Conservation (phyloP, 2,888 invertebrate genomes). For the Silvanus unidentatus region DNA sequence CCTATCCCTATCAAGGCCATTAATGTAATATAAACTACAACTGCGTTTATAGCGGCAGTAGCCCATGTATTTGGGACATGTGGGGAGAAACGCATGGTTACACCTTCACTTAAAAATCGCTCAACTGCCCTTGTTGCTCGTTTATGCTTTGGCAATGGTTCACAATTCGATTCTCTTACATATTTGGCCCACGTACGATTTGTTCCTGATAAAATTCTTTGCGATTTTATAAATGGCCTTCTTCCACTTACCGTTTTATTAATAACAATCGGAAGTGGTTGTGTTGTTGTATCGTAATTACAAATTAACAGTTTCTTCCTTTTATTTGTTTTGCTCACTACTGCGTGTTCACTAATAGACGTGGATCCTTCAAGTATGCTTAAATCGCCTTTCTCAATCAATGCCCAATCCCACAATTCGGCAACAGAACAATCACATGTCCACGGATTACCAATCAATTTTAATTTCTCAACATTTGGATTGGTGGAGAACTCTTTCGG, state of each 20-base stretch:
- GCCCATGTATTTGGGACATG: conserved; percentile 38
- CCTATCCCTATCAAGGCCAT: conserved; percentile 33
- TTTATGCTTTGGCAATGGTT: conserved; percentile 26
- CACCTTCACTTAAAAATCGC: conserved; percentile 19
- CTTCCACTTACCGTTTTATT: conserved; percentile 52
- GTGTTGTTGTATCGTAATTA: conserved; percentile 55
- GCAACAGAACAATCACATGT: conserved; percentile 63
- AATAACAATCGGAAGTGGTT: conserved; percentile 48
- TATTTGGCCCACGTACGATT: conserved; percentile 70
- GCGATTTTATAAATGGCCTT: conserved; percentile 53
- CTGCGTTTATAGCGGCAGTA: conserved; percentile 43
- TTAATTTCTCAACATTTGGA: conserved; percentile 54
- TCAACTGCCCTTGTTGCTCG: conserved; percentile 27
- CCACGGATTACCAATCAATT: conserved; percentile 64
- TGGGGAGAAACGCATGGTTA: conserved; percentile 20
- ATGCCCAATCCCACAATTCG: conserved; percentile 69
- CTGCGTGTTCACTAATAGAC: conserved; percentile 56
- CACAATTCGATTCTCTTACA: conserved; percentile 61
- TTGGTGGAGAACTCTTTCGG: conserved; percentile 54
- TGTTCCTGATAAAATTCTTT: conserved; percentile 53
- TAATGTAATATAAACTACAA: conserved; percentile 40
- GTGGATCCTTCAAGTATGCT: conserved; percentile 62
- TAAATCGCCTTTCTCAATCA: conserved; percentile 58
- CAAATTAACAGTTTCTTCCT: conserved; percentile 60
- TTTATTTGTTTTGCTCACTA: conserved; percentile 56